Evolutionary conservation across 2,113 vertebrate genomes (phyloP), one percentile per base, ranked within the genome.

Genomic region (Aegithalos caudatus): DNA sequence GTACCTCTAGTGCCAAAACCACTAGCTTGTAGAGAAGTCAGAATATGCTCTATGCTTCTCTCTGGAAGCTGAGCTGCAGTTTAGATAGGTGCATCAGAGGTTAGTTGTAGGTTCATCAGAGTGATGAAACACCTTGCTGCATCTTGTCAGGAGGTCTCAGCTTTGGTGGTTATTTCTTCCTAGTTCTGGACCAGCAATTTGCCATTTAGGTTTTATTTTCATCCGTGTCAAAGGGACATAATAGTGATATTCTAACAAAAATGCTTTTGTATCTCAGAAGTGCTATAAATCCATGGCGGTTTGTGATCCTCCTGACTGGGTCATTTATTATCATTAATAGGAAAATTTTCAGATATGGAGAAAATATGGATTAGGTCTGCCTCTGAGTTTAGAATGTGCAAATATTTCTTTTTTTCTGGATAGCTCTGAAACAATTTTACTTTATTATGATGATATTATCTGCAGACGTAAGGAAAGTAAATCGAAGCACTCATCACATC

Each of bases 191-290:
- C 2, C 8, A 81, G 11, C 1, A 53, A 62, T 18, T 29, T 62
- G 16, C 2, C 6, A 4, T 15, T 74, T 50, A 58, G 10, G 7
- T 35, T 81, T 74, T 40, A 5, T 61, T 88, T 90, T 77, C 33
- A 37, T 53, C 14, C 4, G 4, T 31, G 4, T 60, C 21, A 81
- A 48, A 47, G 4, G 2, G 18, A 45, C 0, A 0, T 28, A 20
- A 42, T n/a, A 62, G 28, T 1, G 1, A 58, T 45, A 28, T 11
- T 74, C 7, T 47, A 67, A 37, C 2, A 42, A 28, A 42, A 90
- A 45, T 47, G 4, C 1, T 27, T 90, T 53, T 67, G 9, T 10
- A 14, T 62, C 6, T 80, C 50, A 33, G 31, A 90, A 67, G 9
- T 1, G 5, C 7, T 45, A 37, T 29, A 79, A 64, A 57, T 48